Evolutionary conservation across 92 coral and sea anemone species (phyloP).

Genomic region (Plumapathes pennacea): DNA sequence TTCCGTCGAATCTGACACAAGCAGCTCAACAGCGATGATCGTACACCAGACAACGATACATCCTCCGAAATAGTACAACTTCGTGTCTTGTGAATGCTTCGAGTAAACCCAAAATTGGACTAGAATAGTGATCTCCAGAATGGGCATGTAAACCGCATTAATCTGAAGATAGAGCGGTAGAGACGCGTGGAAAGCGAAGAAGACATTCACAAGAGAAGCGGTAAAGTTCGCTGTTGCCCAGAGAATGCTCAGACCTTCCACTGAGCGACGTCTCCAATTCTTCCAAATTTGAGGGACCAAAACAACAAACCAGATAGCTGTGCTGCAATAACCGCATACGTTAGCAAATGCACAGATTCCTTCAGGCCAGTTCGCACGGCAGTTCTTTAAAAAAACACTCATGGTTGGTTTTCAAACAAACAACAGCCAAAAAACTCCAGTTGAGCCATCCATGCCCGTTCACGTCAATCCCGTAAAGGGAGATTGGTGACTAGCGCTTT

Average conservation of each 20-base stretch:
- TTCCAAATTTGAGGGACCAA: slow-evolving; percentile 56
- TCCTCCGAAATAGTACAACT: slow-evolving; percentile 16
- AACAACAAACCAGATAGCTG: slow-evolving; percentile 23
- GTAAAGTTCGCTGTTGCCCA: slow-evolving; percentile 63
- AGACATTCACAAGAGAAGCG: slow-evolving; percentile 51
- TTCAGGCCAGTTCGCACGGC: slow-evolving; percentile 25
- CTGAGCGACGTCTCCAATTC: slow-evolving; percentile 39
- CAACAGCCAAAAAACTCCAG: no score
- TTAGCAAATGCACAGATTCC: slow-evolving; percentile 38
- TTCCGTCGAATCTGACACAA: slow-evolving; percentile 3
- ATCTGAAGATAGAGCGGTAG: slow-evolving; percentile 23
- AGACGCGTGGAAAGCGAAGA: slow-evolving; percentile 18
- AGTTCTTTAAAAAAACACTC: slow-evolving; percentile 6
- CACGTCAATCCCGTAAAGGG: no score
- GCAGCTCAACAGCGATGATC: slow-evolving; percentile 34
- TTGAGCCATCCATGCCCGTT: no score
- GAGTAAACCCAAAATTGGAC: slow-evolving; percentile 60
- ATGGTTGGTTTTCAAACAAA: no score
- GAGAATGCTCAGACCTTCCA: slow-evolving; percentile 54
- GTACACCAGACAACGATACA: slow-evolving; percentile 45
- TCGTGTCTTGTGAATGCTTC: slow-evolving; percentile 17
- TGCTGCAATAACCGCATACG: slow-evolving; percentile 18
- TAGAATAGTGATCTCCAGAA: slow-evolving; percentile 20
- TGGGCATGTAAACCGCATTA: slow-evolving; percentile 36
- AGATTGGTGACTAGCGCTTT: no score